These are phyloP conservation scores for Todiramphus saurophagus DNA, from an alignment of 2,113 vertebrate species.

Conservation along the genomic window DNA sequence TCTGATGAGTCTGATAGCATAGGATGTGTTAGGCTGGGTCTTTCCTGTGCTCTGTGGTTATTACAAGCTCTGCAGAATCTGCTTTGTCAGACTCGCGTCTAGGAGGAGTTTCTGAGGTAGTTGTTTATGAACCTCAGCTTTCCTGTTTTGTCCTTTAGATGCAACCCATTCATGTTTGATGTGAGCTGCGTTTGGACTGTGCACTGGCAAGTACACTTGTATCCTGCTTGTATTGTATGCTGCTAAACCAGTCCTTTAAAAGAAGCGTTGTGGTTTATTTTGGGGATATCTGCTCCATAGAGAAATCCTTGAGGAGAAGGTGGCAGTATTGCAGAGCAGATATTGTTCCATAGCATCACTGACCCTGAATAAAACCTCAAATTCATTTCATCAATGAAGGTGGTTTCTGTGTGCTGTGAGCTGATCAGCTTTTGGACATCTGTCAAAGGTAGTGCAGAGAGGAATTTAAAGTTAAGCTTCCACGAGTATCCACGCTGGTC, in stretches of 20 bases:
- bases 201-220: neutral
- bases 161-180: neutral
- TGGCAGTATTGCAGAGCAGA: neutral
- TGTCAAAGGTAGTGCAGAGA: neutral
- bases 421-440: neutral
- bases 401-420: neutral
- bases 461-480: neutral
- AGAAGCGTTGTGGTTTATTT: neutral
- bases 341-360: fast-evolving
- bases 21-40: neutral
- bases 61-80: neutral
- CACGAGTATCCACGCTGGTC: neutral
- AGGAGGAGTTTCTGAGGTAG: neutral
- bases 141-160: neutral
- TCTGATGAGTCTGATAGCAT: neutral
- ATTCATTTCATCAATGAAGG: neutral
- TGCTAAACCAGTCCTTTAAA: neutral
- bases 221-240: neutral
- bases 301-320: neutral
- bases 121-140: neutral
- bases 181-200: neutral
- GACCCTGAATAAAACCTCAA: neutral
- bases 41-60: fast-evolving
- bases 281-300: neutral
- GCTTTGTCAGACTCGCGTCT: neutral